Evolutionary conservation across 2,797 vertebrate species (phyloP).

Genomic region (Cryptoprocta ferox): DNA sequence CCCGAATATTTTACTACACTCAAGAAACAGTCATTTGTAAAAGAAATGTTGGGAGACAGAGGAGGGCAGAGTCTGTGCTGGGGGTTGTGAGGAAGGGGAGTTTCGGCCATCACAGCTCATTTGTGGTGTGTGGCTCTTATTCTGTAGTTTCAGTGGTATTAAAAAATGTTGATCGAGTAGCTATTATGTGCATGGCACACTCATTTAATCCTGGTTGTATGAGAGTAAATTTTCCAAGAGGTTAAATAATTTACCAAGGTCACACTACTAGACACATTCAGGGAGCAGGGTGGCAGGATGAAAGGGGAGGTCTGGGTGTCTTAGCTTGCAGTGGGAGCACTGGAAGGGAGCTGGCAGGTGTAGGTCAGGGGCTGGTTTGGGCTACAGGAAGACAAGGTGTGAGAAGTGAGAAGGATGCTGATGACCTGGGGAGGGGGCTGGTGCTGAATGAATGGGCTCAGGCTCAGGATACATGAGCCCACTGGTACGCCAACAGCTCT

Average conservation of each 20-base stretch:
- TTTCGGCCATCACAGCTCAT: no score
- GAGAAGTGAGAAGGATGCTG: background rate
- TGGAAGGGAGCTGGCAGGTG: rapidly evolving
- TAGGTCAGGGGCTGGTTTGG: background rate
- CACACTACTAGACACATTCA: background rate
- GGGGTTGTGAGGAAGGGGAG: background rate
- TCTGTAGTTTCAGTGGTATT: no score
- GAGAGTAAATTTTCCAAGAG: no score
- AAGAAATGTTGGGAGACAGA: background rate
- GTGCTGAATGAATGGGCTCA: rapidly evolving
- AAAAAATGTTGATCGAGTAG: background rate
- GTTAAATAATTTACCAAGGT: background rate
- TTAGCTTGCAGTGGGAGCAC: rapidly evolving
- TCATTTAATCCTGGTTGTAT: background rate
- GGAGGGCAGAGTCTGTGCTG: background rate
- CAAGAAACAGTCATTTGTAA: rapidly evolving
- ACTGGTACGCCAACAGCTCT: background rate
- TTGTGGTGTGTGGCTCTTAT: background rate
- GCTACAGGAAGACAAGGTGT: no score
- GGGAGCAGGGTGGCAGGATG: rapidly evolving
- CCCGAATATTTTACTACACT: background rate
- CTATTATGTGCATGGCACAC: background rate
- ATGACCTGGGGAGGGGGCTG: background rate
- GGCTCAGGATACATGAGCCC: background rate
- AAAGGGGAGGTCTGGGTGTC: background rate